Conservation (phyloP, 64 coral and sea anemone species). For the Montipora sp. region DNA sequence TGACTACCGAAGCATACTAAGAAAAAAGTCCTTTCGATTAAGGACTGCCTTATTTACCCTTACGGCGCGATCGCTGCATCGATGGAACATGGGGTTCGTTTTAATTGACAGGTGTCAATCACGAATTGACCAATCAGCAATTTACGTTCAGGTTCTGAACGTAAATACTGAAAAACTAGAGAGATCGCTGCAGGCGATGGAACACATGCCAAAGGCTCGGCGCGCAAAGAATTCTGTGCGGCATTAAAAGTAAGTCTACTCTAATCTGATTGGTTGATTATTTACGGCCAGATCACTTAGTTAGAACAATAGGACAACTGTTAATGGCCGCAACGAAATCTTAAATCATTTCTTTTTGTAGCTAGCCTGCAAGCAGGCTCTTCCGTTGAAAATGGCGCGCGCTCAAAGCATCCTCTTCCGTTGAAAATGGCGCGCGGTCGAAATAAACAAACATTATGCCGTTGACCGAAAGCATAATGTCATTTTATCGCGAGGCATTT, state of each 20-base stretch:
- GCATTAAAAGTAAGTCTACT: background rate
- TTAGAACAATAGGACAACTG: too few species aligned
- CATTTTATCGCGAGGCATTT: too few species aligned
- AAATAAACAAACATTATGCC: too few species aligned
- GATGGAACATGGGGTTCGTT: background rate
- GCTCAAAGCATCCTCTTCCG: too few species aligned
- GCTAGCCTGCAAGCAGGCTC: too few species aligned
- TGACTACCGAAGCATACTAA: background rate
- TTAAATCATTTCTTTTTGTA: too few species aligned
- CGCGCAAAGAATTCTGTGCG: conserved; percentile 6
- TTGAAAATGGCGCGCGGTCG: too few species aligned
- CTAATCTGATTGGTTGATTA: background rate
- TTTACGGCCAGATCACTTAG: background rate
- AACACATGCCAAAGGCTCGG: background rate
- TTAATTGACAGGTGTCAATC: too few species aligned
- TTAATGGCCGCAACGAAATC: too few species aligned
- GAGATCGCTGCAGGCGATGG: background rate
- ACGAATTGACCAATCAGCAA: too few species aligned
- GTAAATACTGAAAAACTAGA: background rate
- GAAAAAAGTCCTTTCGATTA: background rate
- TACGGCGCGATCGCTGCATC: background rate
- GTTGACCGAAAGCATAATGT: too few species aligned
- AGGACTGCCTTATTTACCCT: background rate
- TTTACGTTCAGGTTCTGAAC: background rate
- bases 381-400: too few species aligned